These are phyloP conservation scores for Xestia xanthographa DNA, from an alignment of 2,888 invertebrate species.

Conservation along the genomic window DNA sequence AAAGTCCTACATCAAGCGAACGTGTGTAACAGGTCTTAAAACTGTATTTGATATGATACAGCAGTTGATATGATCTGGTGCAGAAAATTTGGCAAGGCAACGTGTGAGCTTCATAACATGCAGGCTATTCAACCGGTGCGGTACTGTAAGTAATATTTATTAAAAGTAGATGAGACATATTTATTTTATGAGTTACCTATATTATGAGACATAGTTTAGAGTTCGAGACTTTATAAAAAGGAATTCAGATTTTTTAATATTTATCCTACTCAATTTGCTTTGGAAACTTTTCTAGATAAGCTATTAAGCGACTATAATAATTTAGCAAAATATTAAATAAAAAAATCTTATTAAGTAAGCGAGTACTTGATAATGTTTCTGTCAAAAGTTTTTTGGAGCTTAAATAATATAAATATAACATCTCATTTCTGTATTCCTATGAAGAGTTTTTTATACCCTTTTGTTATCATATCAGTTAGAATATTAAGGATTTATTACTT, in stretches of 20 bases:
- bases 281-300: neutral
- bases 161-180: neutral
- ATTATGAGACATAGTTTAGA: neutral
- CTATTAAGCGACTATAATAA: neutral
- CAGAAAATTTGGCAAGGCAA: slow-evolving; percentile 40
- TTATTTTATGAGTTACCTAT: too few relatives aligned
- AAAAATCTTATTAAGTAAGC: neutral
- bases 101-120: slow-evolving; percentile 25
- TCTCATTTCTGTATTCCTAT: neutral
- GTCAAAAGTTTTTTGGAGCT: neutral
- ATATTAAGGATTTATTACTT: neutral
- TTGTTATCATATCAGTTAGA: neutral
- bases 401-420: neutral
- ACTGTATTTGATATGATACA: slow-evolving; percentile 9
- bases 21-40: slow-evolving; percentile 29
- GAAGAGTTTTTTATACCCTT: neutral
- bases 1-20: neutral
- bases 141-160: slow-evolving; percentile 24
- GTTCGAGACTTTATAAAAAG: neutral
- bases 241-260: neutral
- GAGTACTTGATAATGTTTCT: neutral
- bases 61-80: slow-evolving; percentile 5
- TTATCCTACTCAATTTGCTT: neutral
- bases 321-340: neutral
- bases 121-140: slow-evolving; percentile 18